phyloP scores from a whole-genome alignment of 2,113 vertebrate genomes.

The Podarcis raffonei region DNA sequence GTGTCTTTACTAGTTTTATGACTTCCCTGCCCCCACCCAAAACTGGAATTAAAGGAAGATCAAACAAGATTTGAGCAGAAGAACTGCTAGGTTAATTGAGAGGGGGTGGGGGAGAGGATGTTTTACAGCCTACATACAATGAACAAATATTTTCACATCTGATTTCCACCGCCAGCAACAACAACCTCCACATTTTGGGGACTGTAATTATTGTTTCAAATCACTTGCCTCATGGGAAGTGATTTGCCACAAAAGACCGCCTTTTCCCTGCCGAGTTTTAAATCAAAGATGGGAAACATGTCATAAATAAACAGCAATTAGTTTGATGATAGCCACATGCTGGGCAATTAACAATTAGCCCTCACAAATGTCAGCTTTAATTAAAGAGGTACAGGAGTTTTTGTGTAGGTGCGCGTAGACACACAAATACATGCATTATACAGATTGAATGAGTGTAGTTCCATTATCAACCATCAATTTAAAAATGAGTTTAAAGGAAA shows the following conservation, averaged over 20 bases:
- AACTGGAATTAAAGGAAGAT: constrained; percentile 12
- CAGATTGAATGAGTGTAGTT: background rate
- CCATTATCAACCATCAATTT: rapidly evolving
- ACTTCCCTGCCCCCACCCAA: background rate
- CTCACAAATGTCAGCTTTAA: background rate
- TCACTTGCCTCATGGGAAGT: background rate
- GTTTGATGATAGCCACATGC: background rate
- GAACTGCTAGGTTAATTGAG: background rate
- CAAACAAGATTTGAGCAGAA: background rate
- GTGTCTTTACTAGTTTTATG: background rate
- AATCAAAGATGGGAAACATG: background rate
- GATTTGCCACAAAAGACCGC: background rate
- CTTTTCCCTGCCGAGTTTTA: background rate
- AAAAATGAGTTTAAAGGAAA: background rate
- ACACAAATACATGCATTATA: background rate
- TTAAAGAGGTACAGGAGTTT: background rate
- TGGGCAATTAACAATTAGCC: constrained; percentile 12
- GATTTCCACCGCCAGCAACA: rapidly evolving
- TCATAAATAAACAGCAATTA: background rate
- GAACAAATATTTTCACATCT: background rate
- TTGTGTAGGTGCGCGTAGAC: rapidly evolving
- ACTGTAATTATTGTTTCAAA: background rate
- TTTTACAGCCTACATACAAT: background rate
- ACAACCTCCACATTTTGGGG: rapidly evolving
- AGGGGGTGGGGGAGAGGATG: background rate